These are phyloP conservation scores for Lamellibrachia luymesi DNA, from an alignment of 1,140 invertebrate species.

Conservation along the genomic window DNA sequence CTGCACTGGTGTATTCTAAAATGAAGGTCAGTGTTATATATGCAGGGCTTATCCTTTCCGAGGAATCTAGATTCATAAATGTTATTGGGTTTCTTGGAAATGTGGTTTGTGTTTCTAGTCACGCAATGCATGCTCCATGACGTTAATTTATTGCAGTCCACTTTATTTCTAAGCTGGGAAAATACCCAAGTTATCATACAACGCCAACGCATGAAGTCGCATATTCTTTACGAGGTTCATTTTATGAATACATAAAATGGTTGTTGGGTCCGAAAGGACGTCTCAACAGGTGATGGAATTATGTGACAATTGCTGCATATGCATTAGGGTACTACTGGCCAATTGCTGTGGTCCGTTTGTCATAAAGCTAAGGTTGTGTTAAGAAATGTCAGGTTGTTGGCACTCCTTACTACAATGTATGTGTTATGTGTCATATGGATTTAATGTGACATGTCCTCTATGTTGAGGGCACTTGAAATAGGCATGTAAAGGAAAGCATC, in stretches of 20 bases:
- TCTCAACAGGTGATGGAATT: background rate
- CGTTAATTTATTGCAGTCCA: background rate
- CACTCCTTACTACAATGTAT: too few relatives aligned
- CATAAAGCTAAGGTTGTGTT: background rate
- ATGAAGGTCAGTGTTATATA: background rate
- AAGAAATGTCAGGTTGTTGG: background rate
- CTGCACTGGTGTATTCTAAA: background rate
- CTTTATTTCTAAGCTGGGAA: background rate
- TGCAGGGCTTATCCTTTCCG: background rate
- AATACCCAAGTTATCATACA: background rate
- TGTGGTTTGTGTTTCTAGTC: background rate
- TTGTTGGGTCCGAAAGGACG: background rate
- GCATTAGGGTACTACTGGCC: background rate
- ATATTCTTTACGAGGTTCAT: background rate
- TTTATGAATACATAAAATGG: background rate
- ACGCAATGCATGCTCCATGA: background rate
- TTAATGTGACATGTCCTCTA: too few relatives aligned
- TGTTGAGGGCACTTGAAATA: too few relatives aligned
- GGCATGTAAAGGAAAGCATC: too few relatives aligned
- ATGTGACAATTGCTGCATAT: background rate
- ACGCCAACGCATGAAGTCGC: background rate
- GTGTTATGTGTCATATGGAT: too few relatives aligned
- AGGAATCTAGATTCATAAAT: background rate
- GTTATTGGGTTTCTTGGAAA: background rate
- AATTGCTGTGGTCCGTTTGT: background rate